Evolutionary conservation across 2,888 invertebrate genomes (phyloP).

Genomic region (Stictocephala bisonia): DNA sequence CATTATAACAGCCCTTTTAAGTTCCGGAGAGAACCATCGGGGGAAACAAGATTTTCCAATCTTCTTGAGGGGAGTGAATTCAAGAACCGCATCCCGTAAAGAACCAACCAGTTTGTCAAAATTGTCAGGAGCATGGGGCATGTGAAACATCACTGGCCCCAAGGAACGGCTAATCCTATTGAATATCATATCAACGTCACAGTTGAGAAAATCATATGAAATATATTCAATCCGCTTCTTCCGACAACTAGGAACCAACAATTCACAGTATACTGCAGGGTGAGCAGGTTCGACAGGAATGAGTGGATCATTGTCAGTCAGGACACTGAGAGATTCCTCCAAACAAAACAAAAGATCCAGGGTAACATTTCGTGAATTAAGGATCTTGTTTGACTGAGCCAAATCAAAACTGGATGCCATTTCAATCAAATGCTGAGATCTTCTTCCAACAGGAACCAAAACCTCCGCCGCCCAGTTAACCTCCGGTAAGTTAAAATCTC

Average conservation of each 20-base stretch:
- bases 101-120: neutral
- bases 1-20: neutral
- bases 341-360: neutral
- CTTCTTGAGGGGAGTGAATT: neutral
- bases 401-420: slow-evolving; percentile 1
- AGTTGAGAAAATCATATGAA: neutral
- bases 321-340: neutral
- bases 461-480: neutral
- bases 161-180: neutral
- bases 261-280: neutral
- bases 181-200: slow-evolving; percentile 1
- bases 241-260: neutral
- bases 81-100: neutral
- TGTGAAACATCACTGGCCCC: neutral
- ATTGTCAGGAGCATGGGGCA: neutral
- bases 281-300: slow-evolving; percentile 6
- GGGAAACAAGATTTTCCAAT: neutral
- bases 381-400: neutral
- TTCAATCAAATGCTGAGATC: slow-evolving; percentile 2
- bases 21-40: slow-evolving; percentile 9
- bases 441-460: neutral
- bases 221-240: neutral
- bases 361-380: neutral
- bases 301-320: neutral
- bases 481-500: slow-evolving; percentile 7